phyloP scores from a whole-genome alignment of 2,797 vertebrate species.

The Cottoperca gobio region DNA sequence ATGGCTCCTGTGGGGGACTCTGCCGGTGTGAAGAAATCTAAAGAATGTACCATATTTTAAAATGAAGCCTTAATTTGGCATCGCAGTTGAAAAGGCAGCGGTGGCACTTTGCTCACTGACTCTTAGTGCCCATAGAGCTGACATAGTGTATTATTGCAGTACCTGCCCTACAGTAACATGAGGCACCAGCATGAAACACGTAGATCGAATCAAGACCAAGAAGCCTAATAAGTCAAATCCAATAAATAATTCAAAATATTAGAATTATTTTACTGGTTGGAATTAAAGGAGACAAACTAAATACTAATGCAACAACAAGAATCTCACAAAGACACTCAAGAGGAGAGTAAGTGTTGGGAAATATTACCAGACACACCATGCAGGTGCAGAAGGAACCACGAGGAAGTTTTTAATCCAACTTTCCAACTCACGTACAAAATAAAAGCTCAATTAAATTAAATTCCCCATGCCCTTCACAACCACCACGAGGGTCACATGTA shows the following conservation, averaged over 20 bases:
- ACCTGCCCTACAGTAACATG: background rate
- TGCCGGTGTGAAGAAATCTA: background rate
- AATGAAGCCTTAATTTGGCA: background rate
- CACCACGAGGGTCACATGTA: background rate
- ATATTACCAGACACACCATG: background rate
- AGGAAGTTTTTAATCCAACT: background rate
- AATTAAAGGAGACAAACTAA: background rate
- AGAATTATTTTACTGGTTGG: background rate
- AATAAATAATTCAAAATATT: background rate
- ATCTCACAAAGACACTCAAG: no score
- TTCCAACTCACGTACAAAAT: background rate
- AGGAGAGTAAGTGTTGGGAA: no score
- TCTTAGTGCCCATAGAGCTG: background rate
- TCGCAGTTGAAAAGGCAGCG: background rate
- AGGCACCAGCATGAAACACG: background rate
- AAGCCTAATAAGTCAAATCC: background rate
- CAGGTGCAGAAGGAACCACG: background rate
- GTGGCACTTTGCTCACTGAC: background rate
- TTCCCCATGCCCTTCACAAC: background rate
- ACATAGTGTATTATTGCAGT: constrained; percentile 6
- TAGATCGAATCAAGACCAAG: background rate
- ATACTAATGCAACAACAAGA: background rate
- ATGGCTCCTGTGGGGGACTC: no score
- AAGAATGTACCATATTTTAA: background rate
- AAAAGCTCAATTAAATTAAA: background rate